Evolutionary conservation across 2,797 vertebrate species (phyloP), one percentile per base, ranked within the genome.

Genomic region (Channa striata): DNA sequence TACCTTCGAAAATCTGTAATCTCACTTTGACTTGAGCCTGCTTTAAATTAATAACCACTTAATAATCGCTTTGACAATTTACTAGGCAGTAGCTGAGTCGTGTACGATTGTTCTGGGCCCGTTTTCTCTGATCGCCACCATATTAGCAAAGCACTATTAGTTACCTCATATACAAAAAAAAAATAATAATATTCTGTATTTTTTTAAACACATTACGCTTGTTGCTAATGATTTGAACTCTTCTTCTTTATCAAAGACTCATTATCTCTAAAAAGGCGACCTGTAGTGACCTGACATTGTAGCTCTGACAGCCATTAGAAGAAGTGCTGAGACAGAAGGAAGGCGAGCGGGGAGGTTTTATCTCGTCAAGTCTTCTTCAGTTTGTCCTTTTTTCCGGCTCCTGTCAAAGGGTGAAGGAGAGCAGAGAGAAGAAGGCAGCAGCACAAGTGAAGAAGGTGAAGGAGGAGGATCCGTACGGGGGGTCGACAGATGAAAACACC

Each of bases 401-500:
- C 34, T 8, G 33, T 46, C 0, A 58, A 20, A 51, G 96, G 95
- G 91, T 93, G 39, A 77, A 83, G 2, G 85, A 86, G 59, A 91
- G 83, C 79, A 74, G 68, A 19, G 82, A 87, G 63, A 93, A 89
- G 84, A 92, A 86, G 67, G 57, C n/a, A 5, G 48, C 30, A 11
- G 48, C 62, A 46, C 48, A 33, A 14, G 57, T 19, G 16, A 61
- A 54, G 1, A 40, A 14, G 25, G 80, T 74, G 40, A 81, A 86
- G 1, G 91, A 92, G 0, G 93, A 94, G 4, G 96, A 97, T 81
- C 95, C 90, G 0, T 97, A 96, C 0, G 95, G 91, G 0, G 96
- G 94, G 1, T 96, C 96, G 1, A 98, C 96, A 0, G 97, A 97
- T 25, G 97, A 97, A 85, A 98, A 98, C 90, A 97, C 96, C 0